Base-by-base conservation (phyloP, 2,797 vertebrate genomes). In the Rhinella marina region DNA sequence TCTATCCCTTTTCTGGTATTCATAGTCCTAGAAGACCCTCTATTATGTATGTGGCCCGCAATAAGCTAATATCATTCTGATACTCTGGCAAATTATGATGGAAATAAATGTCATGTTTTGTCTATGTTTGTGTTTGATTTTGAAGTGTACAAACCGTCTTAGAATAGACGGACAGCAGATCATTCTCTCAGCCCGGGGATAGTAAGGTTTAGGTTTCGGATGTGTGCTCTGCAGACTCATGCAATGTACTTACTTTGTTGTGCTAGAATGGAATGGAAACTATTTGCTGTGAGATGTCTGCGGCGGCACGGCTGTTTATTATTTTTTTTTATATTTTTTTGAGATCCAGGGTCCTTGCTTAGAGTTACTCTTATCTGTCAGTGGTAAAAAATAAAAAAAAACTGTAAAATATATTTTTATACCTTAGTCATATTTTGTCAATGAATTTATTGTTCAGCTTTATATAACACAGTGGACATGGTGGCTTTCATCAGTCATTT, bases 181-280 rank as follows among this genome's bases (percentile, higher is more conserved):
- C 76, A 62, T 87, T 25, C 57, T 61, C 50, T 83, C 57, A 25
- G 72, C 73, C 29, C 17, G 52, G 62, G 59, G 62, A 50, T 70
- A 23, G 59, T 50, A 50, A 11, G 56, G 13, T 23, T 48, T 80
- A 29, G 57, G 41, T 81, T 88, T 91, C 90, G 93, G 94, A 94
- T 93, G 92, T 93, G 91, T 92, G 91, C 93, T 93, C 92, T 93
- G 93, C 88, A 93, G 95, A 92, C 94, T 94, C 91, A 92, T 91
- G 93, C 92, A 92, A 93, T 91, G 93, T 91, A 93, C 93, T 93
- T 92, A 86, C 91, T 92, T 93, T 94, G 92, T 93, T 93, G 93
- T 92, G 92, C 91, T 89, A 92, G 91, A 91, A 92, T 90, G 89
- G 89, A 93, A 91, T 92, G 92, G 89, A 91, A 93, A 90, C 75